These are phyloP conservation scores for Montipora capricornis DNA, from an alignment of 64 coral and sea anemone species.

Conservation along the genomic window DNA sequence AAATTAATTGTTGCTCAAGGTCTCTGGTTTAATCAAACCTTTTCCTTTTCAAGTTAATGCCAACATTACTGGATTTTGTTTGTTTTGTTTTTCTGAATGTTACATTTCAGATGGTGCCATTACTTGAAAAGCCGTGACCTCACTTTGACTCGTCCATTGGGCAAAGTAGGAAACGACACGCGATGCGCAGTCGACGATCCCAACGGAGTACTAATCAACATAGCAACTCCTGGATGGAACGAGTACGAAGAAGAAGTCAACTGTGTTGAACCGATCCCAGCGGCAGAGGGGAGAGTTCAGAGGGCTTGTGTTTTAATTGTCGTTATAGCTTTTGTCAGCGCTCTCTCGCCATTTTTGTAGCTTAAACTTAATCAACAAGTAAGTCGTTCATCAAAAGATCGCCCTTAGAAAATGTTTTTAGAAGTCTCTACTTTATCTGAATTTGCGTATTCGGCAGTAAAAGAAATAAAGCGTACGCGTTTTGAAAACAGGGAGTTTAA, in stretches of 20 bases:
- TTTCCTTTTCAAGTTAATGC: too few species aligned
- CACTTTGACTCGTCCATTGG: constrained; percentile 2
- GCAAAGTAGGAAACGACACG: constrained; percentile 6
- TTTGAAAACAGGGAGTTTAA: too few species aligned
- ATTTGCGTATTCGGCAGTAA: too few species aligned
- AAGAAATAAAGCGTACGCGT: too few species aligned
- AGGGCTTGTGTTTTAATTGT: neutral
- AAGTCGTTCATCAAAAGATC: neutral
- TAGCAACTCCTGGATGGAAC: constrained; percentile 57
- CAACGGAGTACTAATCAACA: constrained; percentile 52
- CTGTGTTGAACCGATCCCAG: neutral
- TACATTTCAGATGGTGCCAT: constrained; percentile 41
- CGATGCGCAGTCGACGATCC: constrained; percentile 54
- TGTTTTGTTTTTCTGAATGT: neutral
- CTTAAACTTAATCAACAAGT: neutral
- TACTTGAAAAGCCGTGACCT: constrained; percentile 26
- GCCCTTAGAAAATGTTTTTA: too few species aligned
- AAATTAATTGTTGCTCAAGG: too few species aligned
- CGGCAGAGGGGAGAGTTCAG: neutral
- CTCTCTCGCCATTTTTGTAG: neutral
- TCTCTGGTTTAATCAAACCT: too few species aligned
- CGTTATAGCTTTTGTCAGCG: neutral
- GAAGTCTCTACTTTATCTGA: too few species aligned
- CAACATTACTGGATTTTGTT: too few species aligned
- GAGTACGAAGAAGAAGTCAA: constrained; percentile 41